These are phyloP conservation scores for Ephydatia muelleri DNA, from an alignment of 37 sponge, comb jelly and placozoan genomes.

Conservation along the genomic window DNA sequence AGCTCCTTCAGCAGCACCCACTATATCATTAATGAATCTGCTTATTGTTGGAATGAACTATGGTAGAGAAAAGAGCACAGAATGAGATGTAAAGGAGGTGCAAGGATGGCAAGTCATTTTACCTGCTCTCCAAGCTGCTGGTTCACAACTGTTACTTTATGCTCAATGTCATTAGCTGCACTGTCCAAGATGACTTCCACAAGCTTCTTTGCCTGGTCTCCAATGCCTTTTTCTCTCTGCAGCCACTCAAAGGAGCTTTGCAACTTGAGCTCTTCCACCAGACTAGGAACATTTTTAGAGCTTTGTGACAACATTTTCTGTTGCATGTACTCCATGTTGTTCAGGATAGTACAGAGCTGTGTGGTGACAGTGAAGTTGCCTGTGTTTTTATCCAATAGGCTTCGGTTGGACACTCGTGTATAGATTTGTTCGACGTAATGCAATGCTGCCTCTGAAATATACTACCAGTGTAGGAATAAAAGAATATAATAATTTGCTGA, in stretches of 20 bases:
- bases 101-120: background rate
- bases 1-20: background rate
- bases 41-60: background rate
- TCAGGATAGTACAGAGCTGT: slow-evolving; percentile 43
- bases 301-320: background rate
- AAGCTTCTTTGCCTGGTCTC: slow-evolving; percentile 15
- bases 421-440: slow-evolving; percentile 32
- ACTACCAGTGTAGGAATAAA: background rate
- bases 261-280: slow-evolving; percentile 20
- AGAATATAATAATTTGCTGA: no score
- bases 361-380: slow-evolving; percentile 19
- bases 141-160: slow-evolving; percentile 15
- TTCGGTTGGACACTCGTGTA: background rate
- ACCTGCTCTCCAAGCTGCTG: slow-evolving; percentile 22
- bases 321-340: slow-evolving; percentile 50
- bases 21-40: background rate
- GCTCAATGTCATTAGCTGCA: slow-evolving; percentile 40
- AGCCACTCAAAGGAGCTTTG: slow-evolving; percentile 25
- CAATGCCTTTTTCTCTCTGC: slow-evolving; percentile 8
- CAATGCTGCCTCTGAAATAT: slow-evolving; percentile 24
- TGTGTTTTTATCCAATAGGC: background rate
- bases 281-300: background rate
- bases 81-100: background rate
- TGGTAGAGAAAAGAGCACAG: background rate
- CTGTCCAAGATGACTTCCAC: slow-evolving; percentile 18